Base-by-base conservation (phyloP, 1,140 invertebrate species). In the Campodea augens region DNA sequence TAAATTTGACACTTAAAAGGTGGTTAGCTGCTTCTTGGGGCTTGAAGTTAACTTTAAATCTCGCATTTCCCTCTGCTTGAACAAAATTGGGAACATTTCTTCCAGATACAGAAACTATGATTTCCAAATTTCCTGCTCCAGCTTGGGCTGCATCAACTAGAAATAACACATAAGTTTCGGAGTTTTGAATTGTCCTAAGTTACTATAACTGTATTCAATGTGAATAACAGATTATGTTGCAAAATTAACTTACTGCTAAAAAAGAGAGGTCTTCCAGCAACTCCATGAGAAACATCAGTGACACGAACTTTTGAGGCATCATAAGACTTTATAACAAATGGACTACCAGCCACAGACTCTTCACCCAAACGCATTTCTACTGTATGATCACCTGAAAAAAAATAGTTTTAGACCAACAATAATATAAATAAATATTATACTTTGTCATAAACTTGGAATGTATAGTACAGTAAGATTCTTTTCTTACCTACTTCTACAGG, bases 21-120 rank as follows among this genome's bases (percentile, higher is more conserved):
- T 93, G 89, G 1, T 78, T 71, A 2, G 84, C 82, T 2, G 87
- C 77, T 67, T 90, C 86, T 42, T 87, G 85, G 0, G 92, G 93
- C 55, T 93, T 95, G 61, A 98, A 98, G 61, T 95, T 95, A 2
- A 98, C 92, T 55, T 77, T 64, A 54, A 98, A 96, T 54, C 83
- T 78, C 0, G 92, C 92, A 64, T 97, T 95, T 21, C 89, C 90
- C 70, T 96, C 91, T 36, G 87, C 89, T 58, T 96, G 87, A 1
- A 98, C 92, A 62, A 93, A 97, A 67, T 97, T 97, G 4, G 93
- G 93, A 4, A 98, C 92, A 67, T 97, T 98, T 56, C 88, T 77
- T 3, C 89, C 89, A 57, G 86, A 88, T n/a, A 95, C 90, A 1
- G 90, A 89, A 0, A 98, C 92, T 45, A 96, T 95, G 37, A 98